phyloP scores from a whole-genome alignment of 2,888 invertebrate genomes.

The Apamea sordens region DNA sequence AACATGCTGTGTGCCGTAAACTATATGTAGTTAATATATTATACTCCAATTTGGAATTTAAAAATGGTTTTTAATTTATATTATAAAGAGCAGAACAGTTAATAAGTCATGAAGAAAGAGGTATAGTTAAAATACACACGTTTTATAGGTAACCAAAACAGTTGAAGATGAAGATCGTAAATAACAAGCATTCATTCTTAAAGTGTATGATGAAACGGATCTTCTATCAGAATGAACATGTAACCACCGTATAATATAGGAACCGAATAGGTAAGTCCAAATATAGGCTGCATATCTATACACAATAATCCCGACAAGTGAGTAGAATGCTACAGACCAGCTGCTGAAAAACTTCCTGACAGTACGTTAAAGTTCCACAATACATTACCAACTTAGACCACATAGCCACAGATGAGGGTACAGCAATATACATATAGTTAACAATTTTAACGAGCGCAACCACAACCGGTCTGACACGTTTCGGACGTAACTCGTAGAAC shows the following conservation, averaged over 20 bases:
- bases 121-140: not conserved
- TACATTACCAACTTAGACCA: slow-evolving; percentile 23
- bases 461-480: slow-evolving; percentile 44
- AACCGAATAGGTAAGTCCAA: not conserved
- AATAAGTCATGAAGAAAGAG: not conserved
- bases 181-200: not conserved
- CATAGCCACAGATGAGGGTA: slow-evolving; percentile 27
- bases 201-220: no score
- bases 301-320: not conserved
- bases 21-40: slow-evolving; percentile 32
- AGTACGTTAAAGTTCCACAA: slow-evolving; percentile 3
- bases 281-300: not conserved
- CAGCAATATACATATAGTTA: slow-evolving; percentile 34
- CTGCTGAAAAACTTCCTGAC: not conserved
- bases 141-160: not conserved
- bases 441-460: slow-evolving; percentile 48
- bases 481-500: slow-evolving; percentile 52
- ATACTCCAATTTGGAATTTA: slow-evolving; percentile 15
- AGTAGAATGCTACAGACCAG: not conserved
- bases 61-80: slow-evolving; percentile 16
- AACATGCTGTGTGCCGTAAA: slow-evolving; percentile 49
- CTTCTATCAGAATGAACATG: no score
- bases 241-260: no score
- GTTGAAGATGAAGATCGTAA: not conserved
- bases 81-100: not conserved